Base-by-base conservation (phyloP, 2,888 invertebrate genomes). In the Ectemnius cavifrons region DNA sequence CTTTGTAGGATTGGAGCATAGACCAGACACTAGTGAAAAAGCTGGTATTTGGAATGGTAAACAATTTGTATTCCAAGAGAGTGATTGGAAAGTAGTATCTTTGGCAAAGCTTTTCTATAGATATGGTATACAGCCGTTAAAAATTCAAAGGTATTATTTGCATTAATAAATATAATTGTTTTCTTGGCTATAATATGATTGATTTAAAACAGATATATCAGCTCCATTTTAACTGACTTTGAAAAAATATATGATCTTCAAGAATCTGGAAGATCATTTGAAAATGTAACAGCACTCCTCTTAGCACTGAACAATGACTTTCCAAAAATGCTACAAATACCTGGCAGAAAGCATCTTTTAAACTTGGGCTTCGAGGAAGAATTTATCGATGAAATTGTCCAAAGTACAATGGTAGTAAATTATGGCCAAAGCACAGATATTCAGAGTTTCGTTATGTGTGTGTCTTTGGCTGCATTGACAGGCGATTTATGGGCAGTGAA, bases 381-480 rank as follows among this genome's bases (percentile, higher is more conserved):
- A 18, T 89, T 94, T 27, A 92, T 94, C 46, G 85, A 93, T 63
- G 94, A 94, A 88, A 75, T 94, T 56, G 92, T 93, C 2, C 87
- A 91, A 77, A 92, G 93, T 0, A 92, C 92, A 11, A 86, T 93
- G 64, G 90, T 92, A 69, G 92, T 92, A 0, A 94, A 94, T 89
- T 94, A 94, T 85, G 94, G 94, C 4, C 94, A 94, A 87, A 91
- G 91, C 23, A 90, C 91, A 0, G 85, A 91, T 71, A 90, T 93
- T 14, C 93, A 93, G 70, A 94, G 93, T 92, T 89, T 91, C 72
- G 86, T 88, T 75, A 90, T 91, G 11, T 84, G 78, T 64, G 88
- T 91, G 0, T 92, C 93, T 1, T 79, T 94, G 67, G 93, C 94
- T 65, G 94, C 93, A 13, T 91, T 92, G 14, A 91, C 91, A 28